Evolutionary conservation across 2,797 vertebrate genomes (phyloP).

Genomic region (Liparis tanakae): DNA sequence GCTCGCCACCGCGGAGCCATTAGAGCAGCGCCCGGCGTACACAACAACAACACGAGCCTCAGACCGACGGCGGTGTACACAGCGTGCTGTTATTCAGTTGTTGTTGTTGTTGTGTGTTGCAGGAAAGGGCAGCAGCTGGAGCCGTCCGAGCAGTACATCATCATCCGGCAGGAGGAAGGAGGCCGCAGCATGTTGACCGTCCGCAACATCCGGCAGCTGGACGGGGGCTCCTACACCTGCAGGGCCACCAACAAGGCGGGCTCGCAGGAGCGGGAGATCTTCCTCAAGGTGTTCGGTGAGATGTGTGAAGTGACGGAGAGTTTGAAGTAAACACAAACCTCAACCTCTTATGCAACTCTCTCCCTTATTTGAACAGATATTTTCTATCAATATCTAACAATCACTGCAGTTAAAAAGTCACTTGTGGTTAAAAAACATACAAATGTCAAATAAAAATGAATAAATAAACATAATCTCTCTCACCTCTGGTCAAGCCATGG

Average conservation of each 20-base stretch:
- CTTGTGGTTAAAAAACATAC: no score
- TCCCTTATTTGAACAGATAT: no score
- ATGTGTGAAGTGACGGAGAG: not conserved
- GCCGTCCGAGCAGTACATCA: conserved; percentile 89
- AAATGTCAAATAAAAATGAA: no score
- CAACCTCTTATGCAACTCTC: no score
- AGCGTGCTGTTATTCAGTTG: no score
- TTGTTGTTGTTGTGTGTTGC: conserved; percentile 23
- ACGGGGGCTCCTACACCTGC: conserved; percentile 91
- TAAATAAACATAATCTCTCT: not conserved
- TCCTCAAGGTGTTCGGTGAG: conserved; percentile 98
- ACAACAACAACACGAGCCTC: conserved; percentile 27
- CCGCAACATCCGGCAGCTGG: conserved; percentile 89
- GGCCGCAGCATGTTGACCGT: conserved; percentile 90
- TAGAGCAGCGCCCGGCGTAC: conserved; percentile 27
- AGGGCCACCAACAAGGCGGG: conserved; percentile 95
- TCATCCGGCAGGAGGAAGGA: conserved; percentile 82
- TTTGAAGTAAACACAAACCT: not conserved
- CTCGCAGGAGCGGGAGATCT: conserved; percentile 89
- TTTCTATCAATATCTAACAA: no score
- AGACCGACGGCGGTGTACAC: not conserved
- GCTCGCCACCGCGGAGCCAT: conserved; percentile 28
- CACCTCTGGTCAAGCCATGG: not conserved
- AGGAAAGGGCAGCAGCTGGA: conserved; percentile 92
- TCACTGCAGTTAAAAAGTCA: no score